Base-by-base conservation (phyloP, 2,113 vertebrate genomes). In the Brachionichthys hirsutus region DNA sequence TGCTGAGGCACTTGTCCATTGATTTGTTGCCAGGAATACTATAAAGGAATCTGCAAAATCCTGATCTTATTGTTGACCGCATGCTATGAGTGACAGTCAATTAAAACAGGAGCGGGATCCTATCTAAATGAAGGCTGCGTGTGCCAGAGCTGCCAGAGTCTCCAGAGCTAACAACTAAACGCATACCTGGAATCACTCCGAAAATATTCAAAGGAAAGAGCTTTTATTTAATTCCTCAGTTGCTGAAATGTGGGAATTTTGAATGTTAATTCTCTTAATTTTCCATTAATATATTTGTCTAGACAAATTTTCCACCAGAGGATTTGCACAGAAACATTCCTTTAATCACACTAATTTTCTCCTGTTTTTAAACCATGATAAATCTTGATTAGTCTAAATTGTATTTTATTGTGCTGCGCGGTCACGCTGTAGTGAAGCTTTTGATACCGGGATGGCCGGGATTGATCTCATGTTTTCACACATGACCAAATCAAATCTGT, bases 21-120 rank as follows among this genome's bases (percentile, higher is more conserved):
- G 83, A 89, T 89, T 89, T 85, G 80, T 86, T 89, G 87, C 84
- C 85, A 84, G 43, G 73, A 81, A 85, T 85, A 70, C 82, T 77
- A 80, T 78, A 87, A 83, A 77, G 70, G 69, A 70, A 78, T 74
- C 73, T 72, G 58, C 71, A 81, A 76, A 75, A 81, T 83, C 70
- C 65, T 16, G 16, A 73, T 75, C 35, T 76, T 72, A 72, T 72
- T 74, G 70, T 70, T 84, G 85, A 84, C 87, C 74, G 49, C 80
- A 47, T 34, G 52, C 59, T 55, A 67, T 89, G 80, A 90, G 50
- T 87, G 85, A 85, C 85, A 90, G 84, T 85, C 85, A 85, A 86
- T 90, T 88, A 89, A 86, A 88, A 82, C 19, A 17, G 57, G 74
- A 71, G 75, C 60, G 53, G 63, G 64, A 82, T 84, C 75, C 72